Evolutionary conservation across 1,140 invertebrate species (phyloP), one percentile per base, ranked within the genome.

Genomic region (Sitophilus oryzae): DNA sequence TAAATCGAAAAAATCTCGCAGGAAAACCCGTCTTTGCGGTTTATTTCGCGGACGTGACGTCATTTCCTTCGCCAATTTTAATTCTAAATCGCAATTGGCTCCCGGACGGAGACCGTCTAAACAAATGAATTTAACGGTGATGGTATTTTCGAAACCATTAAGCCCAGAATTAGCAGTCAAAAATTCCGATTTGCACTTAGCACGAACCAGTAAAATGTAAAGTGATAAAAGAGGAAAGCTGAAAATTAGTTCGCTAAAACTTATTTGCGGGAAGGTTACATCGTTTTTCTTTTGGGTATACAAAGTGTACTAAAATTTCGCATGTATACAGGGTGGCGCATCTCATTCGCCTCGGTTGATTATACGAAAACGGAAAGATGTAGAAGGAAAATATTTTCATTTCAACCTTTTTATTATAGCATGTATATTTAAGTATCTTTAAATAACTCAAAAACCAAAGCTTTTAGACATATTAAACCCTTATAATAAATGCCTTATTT

Each of bases 111-210:
- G 40, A 38, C 44, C 44, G 10, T 20, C 50, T 22, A 35, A 40
- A 40, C 48, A 52, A 52, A 52, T 45, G 50, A 14, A 52, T 52
- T 52, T 52, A 52, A 52, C 43, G 42, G 50, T 44, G 41, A 52
- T 43, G 30, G 41, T 36, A 44, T 52, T 52, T 52, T 52, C 50
- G 41, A 30, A 30, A 52, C 50, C 41, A 52, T 52, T 52, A 52
- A 52, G 42, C 30, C 10, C 14, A 35, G 50, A 52, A 52, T 52
- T 44, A 44, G 50, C 50, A 40, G 35, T 22, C 30, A 48, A 52
- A 44, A 43, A 52, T 52, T 52, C 41, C 30, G 18, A 16, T 43
- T 44, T n/a, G 40, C 50, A 20, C 50, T 44, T 52, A 36, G 30
- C 50, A 44, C 41, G 37, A 30, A 51, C 46, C 22, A 19, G 49